Evolutionary conservation across 2,113 vertebrate species (phyloP).

Genomic region (Stigmatopora argus): DNA sequence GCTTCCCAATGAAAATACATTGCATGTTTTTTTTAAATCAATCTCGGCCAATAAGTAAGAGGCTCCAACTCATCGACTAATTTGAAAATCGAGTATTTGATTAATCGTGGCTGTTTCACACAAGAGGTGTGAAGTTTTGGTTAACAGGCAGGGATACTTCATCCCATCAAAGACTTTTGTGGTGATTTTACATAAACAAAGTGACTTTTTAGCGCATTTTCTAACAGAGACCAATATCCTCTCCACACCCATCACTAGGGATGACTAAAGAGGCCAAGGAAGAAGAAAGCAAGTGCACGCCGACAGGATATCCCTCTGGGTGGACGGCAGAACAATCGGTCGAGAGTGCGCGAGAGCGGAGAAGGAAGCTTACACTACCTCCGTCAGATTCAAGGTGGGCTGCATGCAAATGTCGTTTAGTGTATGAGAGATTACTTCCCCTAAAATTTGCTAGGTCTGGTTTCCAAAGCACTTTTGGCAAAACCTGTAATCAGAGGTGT

Average conservation of each 20-base stretch:
- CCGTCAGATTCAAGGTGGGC: slow-evolving; percentile 48
- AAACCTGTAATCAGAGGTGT: slow-evolving; percentile 54
- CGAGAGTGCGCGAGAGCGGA: slow-evolving; percentile 47
- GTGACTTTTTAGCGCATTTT: slow-evolving; percentile 52
- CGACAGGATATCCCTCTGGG: slow-evolving; percentile 60
- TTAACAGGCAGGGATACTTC: slow-evolving; percentile 50
- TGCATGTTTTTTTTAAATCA: too few relatives aligned
- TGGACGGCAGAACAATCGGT: slow-evolving; percentile 58
- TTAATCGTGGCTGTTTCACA: slow-evolving; percentile 1
- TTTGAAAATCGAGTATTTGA: too few relatives aligned
- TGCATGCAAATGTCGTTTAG: slow-evolving; percentile 40
- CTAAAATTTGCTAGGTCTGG: slow-evolving; percentile 24
- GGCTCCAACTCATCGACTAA: too few relatives aligned
- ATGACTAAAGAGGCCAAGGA: slow-evolving; percentile 34
- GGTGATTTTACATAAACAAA: slow-evolving; percentile 56
- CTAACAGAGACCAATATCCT: slow-evolving; percentile 55
- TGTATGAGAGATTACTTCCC: slow-evolving; percentile 49
- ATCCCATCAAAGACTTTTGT: slow-evolving; percentile 53
- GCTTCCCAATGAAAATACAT: too few relatives aligned
- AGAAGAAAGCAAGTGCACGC: slow-evolving; percentile 46
- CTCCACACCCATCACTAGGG: slow-evolving; percentile 30
- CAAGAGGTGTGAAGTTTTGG: slow-evolving; percentile 44
- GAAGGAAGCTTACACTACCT: slow-evolving; percentile 49
- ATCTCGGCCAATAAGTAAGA: too few relatives aligned
- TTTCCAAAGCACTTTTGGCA: slow-evolving; percentile 38